A percentile compares a stretch with the other conserved stretches of the same genome.
phyloP scores from a whole-genome alignment of 2,113 vertebrate species.

The Stigmatopora argus region DNA sequence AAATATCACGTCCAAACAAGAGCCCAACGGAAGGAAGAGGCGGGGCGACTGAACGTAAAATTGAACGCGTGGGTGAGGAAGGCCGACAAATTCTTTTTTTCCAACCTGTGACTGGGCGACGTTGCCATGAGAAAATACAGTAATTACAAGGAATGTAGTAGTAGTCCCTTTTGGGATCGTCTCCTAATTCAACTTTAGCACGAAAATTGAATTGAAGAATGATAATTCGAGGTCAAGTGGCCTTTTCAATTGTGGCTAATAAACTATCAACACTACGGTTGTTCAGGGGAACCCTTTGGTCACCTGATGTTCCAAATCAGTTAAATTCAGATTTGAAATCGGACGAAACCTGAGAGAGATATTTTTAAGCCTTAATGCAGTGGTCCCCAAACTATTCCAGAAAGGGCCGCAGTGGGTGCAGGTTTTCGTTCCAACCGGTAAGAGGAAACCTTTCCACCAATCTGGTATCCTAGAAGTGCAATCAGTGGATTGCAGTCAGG shows the following conservation, averaged over 20 bases:
- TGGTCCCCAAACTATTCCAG: too few relatives aligned
- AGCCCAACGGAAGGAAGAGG: neutral
- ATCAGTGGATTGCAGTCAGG: too few relatives aligned
- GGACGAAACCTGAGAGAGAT: neutral
- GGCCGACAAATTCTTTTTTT: neutral
- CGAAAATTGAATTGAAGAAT: neutral
- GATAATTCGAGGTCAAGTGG: neutral
- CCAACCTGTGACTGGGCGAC: neutral
- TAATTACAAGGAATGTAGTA: neutral
- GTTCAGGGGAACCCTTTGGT: neutral
- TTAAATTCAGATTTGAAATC: neutral
- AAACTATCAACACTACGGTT: neutral
- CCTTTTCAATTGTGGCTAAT: too few relatives aligned
- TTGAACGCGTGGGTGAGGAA: neutral
- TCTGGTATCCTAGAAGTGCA: too few relatives aligned
- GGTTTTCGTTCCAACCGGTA: too few relatives aligned
- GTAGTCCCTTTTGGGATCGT: neutral
- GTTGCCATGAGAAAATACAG: neutral
- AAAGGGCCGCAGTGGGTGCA: too few relatives aligned
- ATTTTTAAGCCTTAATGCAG: neutral
- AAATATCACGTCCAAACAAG: conserved; percentile 39
- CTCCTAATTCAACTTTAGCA: neutral
- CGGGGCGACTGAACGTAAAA: neutral
- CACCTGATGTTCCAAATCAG: neutral
- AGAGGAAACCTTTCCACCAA: too few relatives aligned